Evolutionary conservation across 1,140 invertebrate genomes (phyloP).

Genomic region (Drosophila cardini): DNA sequence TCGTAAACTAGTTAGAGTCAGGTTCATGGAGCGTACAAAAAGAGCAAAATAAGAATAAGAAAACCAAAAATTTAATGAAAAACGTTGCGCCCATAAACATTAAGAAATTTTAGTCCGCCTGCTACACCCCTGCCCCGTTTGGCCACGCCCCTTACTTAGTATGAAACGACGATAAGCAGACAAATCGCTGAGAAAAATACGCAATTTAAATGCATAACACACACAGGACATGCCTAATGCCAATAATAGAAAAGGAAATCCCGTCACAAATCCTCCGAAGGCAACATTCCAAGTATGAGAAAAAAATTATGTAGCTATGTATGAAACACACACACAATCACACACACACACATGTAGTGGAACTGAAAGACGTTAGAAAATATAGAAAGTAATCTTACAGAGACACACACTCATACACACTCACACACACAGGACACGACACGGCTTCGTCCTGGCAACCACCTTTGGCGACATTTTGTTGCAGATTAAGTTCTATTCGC

Average conservation of each 20-base stretch:
- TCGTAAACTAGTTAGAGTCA: slow-evolving; percentile 78
- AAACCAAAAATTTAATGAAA: slow-evolving; percentile 75
- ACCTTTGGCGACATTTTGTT: slow-evolving; percentile 84
- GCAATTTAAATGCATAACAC: slow-evolving; percentile 85
- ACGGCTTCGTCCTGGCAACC: slow-evolving; percentile 52
- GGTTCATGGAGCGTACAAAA: slow-evolving; percentile 29
- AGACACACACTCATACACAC: slow-evolving; percentile 44
- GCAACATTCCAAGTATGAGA: slow-evolving; percentile 60
- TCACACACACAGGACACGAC: neutral
- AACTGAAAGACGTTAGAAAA: slow-evolving; percentile 67
- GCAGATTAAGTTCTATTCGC: slow-evolving; percentile 85
- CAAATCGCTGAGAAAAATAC: slow-evolving; percentile 85
- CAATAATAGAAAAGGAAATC: slow-evolving; percentile 85
- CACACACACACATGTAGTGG: slow-evolving; percentile 18
- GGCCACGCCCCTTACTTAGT: slow-evolving; percentile 27
- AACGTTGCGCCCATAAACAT: slow-evolving; percentile 80
- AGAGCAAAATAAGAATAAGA: neutral
- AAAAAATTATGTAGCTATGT: slow-evolving; percentile 79
- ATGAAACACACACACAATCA: slow-evolving; percentile 37
- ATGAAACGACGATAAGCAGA: slow-evolving; percentile 79
- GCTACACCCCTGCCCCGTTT: slow-evolving; percentile 7
- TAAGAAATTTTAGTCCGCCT: slow-evolving; percentile 72
- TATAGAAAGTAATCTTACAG: slow-evolving; percentile 80
- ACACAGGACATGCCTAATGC: slow-evolving; percentile 85
- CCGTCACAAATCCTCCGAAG: slow-evolving; percentile 84